These are phyloP conservation scores for Pseudobourletiella spinata DNA, from an alignment of 1,140 invertebrate genomes.

Conservation along the genomic window DNA sequence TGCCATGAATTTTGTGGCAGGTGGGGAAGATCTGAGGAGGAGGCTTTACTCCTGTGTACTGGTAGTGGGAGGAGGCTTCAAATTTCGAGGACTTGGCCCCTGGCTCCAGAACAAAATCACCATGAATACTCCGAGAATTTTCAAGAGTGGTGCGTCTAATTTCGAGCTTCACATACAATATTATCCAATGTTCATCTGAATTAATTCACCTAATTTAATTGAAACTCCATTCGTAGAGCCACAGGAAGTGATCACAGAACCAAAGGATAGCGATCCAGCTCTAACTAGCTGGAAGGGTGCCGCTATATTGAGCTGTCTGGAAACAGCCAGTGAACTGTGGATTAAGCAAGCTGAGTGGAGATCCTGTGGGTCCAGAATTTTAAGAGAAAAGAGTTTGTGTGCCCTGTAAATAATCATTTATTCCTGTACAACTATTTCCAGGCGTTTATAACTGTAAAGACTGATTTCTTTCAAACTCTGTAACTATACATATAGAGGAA, in stretches of 20 bases:
- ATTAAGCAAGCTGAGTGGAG: conserved; percentile 78
- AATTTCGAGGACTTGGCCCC: conserved; percentile 71
- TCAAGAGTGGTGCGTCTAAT: conserved; percentile 50
- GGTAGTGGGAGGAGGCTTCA: conserved; percentile 81
- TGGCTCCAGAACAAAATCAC: conserved; percentile 83
- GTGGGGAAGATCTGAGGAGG: conserved; percentile 76
- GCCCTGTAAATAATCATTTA: too few species aligned
- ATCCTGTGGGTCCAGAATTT: conserved; percentile 68
- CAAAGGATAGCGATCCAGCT: conserved; percentile 81
- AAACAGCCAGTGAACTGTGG: conserved; percentile 89
- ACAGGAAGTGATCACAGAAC: conserved; percentile 68
- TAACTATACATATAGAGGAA: too few species aligned
- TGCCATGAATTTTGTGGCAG: too few species aligned
- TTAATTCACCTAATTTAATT: too few species aligned
- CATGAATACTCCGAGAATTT: conserved; percentile 69
- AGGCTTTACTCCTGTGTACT: conserved; percentile 92
- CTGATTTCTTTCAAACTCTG: too few species aligned
- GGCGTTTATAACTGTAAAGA: too few species aligned
- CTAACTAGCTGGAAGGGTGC: conserved; percentile 90
- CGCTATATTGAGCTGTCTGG: conserved; percentile 80
- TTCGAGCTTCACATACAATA: too few species aligned
- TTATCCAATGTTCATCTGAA: too few species aligned
- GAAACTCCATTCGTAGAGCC: too few species aligned
- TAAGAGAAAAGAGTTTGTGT: conserved; percentile 65
- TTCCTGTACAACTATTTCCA: too few species aligned